phyloP scores from a whole-genome alignment of 2,888 invertebrate species.

The Blastobasis adustella region DNA sequence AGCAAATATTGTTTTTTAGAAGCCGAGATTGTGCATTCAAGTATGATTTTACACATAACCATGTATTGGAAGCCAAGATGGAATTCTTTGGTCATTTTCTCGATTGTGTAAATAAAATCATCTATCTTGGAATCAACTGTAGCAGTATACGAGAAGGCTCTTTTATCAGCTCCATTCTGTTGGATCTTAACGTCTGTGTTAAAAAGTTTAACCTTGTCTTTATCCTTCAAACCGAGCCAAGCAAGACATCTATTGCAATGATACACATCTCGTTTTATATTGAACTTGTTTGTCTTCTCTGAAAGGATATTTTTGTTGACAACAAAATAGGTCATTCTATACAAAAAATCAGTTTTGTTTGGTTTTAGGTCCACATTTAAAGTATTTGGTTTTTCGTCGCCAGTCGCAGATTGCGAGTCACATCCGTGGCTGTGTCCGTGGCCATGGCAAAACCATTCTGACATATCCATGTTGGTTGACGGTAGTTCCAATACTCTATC shows the following conservation, averaged over 20 bases:
- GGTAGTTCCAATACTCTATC: slow-evolving; percentile 77
- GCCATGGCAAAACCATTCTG: slow-evolving; percentile 80
- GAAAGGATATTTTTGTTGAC: slow-evolving; percentile 52
- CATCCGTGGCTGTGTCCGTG: slow-evolving; percentile 38
- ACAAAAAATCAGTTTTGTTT: slow-evolving; percentile 72
- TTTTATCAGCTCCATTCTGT: slow-evolving; percentile 28
- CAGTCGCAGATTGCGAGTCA: slow-evolving; percentile 9
- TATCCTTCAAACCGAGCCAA: slow-evolving; percentile 71
- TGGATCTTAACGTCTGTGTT: slow-evolving; percentile 71
- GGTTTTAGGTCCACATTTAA: slow-evolving; percentile 47
- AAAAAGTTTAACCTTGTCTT: slow-evolving; percentile 68
- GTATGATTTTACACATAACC: slow-evolving; percentile 70
- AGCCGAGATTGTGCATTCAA: slow-evolving; percentile 61
- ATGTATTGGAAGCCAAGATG: slow-evolving; percentile 63
- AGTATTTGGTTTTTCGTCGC: too few relatives aligned
- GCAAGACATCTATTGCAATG: slow-evolving; percentile 75
- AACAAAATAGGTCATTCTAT: slow-evolving; percentile 72
- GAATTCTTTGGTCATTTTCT: slow-evolving; percentile 63
- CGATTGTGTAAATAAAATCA: slow-evolving; percentile 73
- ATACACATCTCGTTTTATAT: slow-evolving; percentile 54
- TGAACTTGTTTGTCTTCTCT: slow-evolving; percentile 60
- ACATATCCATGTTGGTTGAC: slow-evolving; percentile 72
- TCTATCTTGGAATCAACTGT: slow-evolving; percentile 38
- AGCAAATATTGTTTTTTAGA: slow-evolving; percentile 67
- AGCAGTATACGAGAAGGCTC: slow-evolving; percentile 39